These are phyloP conservation scores for Epinephelus cyanopodus DNA, from an alignment of 2,113 vertebrate genomes.

Conservation along the genomic window DNA sequence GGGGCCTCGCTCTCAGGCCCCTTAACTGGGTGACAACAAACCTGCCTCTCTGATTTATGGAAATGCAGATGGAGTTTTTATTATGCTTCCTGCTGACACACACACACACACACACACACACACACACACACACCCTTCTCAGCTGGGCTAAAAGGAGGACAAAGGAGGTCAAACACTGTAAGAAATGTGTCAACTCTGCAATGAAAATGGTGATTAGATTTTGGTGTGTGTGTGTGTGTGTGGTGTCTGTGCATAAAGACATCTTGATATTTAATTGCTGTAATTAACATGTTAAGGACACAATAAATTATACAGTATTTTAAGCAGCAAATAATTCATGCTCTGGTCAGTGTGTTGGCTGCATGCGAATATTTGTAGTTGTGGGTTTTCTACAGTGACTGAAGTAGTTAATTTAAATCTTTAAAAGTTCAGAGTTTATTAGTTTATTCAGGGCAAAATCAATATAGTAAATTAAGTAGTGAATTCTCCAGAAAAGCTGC, in stretches of 20 bases:
- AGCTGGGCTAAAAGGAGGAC: constrained; percentile 43
- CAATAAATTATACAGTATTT: constrained; percentile 32
- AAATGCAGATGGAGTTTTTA: constrained; percentile 72
- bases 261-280: constrained; percentile 38
- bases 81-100: constrained; percentile 40
- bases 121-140: constrained; percentile 1
- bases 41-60: constrained; percentile 70
- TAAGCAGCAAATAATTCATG: constrained; percentile 13
- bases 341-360: constrained; percentile 14
- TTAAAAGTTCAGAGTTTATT: not conserved
- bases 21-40: constrained; percentile 60
- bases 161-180: constrained; percentile 63
- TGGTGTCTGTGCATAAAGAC: not conserved
- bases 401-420: not conserved
- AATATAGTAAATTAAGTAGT: too few species aligned
- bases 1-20: constrained; percentile 60
- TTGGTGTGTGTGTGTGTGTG: constrained; percentile 15
- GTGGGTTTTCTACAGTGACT: not conserved
- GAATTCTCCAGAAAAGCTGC: too few species aligned
- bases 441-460: too few species aligned
- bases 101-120: constrained; percentile 34
- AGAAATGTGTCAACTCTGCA: constrained; percentile 60
- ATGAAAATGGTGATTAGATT: constrained; percentile 39
- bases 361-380: constrained; percentile 9
- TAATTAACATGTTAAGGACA: constrained; percentile 40